Base-by-base conservation (phyloP, 2,797 vertebrate species). In the Poliocrania exsul region DNA sequence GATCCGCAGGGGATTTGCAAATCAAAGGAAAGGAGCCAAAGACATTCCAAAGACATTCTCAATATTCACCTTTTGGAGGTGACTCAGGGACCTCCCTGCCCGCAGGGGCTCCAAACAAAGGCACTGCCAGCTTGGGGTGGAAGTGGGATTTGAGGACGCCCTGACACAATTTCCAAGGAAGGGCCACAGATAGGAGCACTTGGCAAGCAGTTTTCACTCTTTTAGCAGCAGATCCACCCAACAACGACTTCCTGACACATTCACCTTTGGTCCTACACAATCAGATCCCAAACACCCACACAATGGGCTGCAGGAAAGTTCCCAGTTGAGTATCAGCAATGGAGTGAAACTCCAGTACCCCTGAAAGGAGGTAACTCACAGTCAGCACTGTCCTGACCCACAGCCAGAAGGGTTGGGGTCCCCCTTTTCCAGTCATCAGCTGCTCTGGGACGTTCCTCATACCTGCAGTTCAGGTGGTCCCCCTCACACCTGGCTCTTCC, bases 21-120 rank as follows among this genome's bases (percentile, higher is more conserved):
- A 11, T 4, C 57, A 35, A 49, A 66, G 38, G 57, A 46, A 69
- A 51, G 60, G 64, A 81, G 80, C 49, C 50, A 2, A 14, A 62
- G 64, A 42, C 9, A 25, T 72, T 50, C 75, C 64, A 21, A 46
- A 58, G 35, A 64, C 62, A 49, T 61, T 71, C 60, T 8, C 21
- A 17, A 29, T 6, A 49, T 46, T 38, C 60, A n/a, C 10, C 80
- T 16, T 8, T 15, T 8, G 10, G 49, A 60, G 29, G 31, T 23
- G 16, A 66, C 58, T 65, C 26, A 16, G 74, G 83, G 81, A 86
- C 14, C 10, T 20, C 77, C 91, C 91, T 9, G 91, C 91, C 92
- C 0, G 84, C 92, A 88, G 89, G 88, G 85, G 86, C 74, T 87
- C 64, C 84, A 20, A 31, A 75, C 66, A 79, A 92, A 94, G 92